Conservation (phyloP, 2,113 vertebrate genomes). For the Micromys minutus region DNA sequence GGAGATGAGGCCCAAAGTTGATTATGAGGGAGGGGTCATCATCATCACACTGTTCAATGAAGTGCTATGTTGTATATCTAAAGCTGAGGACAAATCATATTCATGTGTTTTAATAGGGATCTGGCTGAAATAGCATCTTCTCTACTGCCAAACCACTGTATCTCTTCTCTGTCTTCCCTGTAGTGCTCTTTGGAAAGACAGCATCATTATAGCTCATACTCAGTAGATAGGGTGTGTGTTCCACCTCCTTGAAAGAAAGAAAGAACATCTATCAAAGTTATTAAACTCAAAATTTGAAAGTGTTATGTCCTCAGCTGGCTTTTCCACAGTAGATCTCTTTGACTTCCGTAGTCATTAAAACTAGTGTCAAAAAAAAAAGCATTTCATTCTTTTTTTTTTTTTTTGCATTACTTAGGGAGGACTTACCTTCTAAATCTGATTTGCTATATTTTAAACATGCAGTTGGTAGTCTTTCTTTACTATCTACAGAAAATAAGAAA, state of each 20-base stretch:
- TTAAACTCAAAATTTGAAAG: not conserved
- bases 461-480: conserved; percentile 15
- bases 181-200: not conserved
- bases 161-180: fast-evolving
- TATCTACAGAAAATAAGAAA: not conserved
- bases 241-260: not conserved
- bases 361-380: not conserved
- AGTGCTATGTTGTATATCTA: not conserved
- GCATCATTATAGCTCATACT: not conserved
- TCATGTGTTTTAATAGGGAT: too few species aligned
- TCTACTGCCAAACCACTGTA: not conserved
- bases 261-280: not conserved
- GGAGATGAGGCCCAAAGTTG: not conserved
- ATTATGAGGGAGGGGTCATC: not conserved
- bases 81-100: not conserved
- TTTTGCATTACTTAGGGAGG: conserved; percentile 24
- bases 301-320: too few species aligned
- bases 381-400: not conserved
- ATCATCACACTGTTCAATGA: not conserved
- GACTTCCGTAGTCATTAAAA: not conserved
- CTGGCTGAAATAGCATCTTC: not conserved
- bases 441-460: conserved; percentile 42
- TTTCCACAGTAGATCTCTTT: not conserved
- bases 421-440: not conserved
- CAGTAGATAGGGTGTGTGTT: not conserved